A percentile compares a stretch with the other conserved stretches of the same genome.
phyloP scores from a whole-genome alignment of 2,113 vertebrate genomes.

The Balaenoptera acutorostrata region DNA sequence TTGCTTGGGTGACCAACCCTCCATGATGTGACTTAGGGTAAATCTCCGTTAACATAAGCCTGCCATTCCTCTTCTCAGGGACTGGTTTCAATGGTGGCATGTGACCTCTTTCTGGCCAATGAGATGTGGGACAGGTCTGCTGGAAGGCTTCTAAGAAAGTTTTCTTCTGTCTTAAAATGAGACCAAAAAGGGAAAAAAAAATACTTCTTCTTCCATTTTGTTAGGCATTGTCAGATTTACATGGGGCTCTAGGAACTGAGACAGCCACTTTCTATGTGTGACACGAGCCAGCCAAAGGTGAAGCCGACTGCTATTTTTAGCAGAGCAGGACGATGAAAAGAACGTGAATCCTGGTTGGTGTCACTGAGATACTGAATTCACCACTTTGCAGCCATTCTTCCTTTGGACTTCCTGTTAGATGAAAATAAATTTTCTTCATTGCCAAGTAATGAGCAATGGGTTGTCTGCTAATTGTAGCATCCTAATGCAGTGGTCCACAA shows the following conservation, averaged over 20 bases:
- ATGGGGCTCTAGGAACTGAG: background rate
- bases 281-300: background rate
- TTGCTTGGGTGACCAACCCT: background rate
- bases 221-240: background rate
- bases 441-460: background rate
- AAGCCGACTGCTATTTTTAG: background rate
- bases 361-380: background rate
- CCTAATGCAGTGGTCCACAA: background rate
- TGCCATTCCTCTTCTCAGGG: background rate
- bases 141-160: background rate
- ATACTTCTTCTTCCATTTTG: background rate
- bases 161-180: background rate
- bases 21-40: background rate
- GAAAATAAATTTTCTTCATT: background rate
- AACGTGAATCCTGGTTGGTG: background rate
- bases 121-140: background rate
- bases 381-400: background rate
- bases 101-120: background rate
- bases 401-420: background rate
- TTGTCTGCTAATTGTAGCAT: background rate
- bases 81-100: background rate
- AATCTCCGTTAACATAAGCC: background rate
- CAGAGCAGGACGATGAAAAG: background rate
- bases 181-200: background rate
- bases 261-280: background rate